Evolutionary conservation across 2,113 vertebrate species (phyloP), one percentile per base, ranked within the genome.

Genomic region (Tretioscincus oriximinensis): DNA sequence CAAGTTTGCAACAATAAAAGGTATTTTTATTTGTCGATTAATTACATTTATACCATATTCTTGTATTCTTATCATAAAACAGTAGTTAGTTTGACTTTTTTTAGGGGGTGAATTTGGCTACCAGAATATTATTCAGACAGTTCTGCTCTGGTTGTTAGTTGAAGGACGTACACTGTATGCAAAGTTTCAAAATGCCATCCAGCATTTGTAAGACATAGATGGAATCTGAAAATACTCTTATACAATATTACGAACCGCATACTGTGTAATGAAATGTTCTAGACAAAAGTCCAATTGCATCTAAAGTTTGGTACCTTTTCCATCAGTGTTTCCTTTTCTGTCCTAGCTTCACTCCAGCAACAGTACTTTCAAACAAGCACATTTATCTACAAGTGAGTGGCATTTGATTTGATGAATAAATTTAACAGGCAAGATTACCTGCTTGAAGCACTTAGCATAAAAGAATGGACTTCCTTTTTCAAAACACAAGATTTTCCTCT

Each of bases 401-500:
- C 71, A 80, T 77, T 87, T 85, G 77, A 84, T 90, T 85, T 88
- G 75, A 54, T 81, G 71, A 89, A 70, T 83, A 73, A 86, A 81
- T 86, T 84, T 80, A 78, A 89, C 82, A 87, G 75, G 85, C 64
- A 82, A 72, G 80, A 87, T 82, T 87, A 86, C 0, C 6, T 90
- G 75, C 78, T 90, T 85, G 77, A 77, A 93, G 86, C 45, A 86
- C 51, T 28, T 69, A 1, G 58, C 81, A 90, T 64, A 80, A 91
- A 86, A 82, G 65, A 90, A 68, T 82, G 87, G 60, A 64, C 76
- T 84, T 80, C 26, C 84, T 88, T 89, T 82, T 90, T 90, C 88
- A 92, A 86, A 90, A 88, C 81, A 93, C 88, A 89, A 93, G 94
- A 91, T 90, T 87, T 69, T 87, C 84, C 76, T 91, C 92, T 89